phyloP scores from a whole-genome alignment of 2,797 vertebrate species.

The Buceros bicornis region DNA sequence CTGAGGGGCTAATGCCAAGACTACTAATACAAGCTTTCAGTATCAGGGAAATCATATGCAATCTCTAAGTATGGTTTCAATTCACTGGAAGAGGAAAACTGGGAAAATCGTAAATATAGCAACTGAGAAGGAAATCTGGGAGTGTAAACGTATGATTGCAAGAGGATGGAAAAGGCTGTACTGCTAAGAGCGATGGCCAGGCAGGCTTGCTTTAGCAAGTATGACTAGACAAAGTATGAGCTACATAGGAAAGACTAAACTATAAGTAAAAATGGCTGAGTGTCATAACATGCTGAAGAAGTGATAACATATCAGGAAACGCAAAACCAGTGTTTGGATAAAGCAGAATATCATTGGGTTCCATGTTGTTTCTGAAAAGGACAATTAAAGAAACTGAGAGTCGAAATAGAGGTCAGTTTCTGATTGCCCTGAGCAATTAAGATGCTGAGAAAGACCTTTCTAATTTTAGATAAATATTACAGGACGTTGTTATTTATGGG shows the following conservation, averaged over 20 bases:
- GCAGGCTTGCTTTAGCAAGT: neutral
- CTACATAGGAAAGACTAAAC: neutral
- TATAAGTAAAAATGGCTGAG: neutral
- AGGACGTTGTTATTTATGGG: neutral
- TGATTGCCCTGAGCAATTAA: neutral
- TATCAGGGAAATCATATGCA: neutral
- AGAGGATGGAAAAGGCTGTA: neutral
- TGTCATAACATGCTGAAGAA: neutral
- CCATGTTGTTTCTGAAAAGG: neutral
- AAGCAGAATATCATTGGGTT: neutral
- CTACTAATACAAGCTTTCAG: neutral
- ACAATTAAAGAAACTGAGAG: neutral
- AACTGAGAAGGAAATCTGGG: neutral
- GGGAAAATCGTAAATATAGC: neutral
- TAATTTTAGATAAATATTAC: constrained; percentile 2
- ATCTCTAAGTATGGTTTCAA: neutral
- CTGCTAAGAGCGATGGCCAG: neutral
- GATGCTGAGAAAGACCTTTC: neutral
- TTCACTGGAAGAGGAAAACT: neutral
- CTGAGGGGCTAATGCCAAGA: neutral
- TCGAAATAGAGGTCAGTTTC: neutral
- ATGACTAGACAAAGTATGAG: neutral
- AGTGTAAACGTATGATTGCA: neutral
- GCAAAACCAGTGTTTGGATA: neutral
- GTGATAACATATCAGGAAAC: neutral